Evolutionary conservation across 1,140 invertebrate genomes (phyloP), one percentile per base, ranked within the genome.

Genomic region (Sitobion miscanthi): DNA sequence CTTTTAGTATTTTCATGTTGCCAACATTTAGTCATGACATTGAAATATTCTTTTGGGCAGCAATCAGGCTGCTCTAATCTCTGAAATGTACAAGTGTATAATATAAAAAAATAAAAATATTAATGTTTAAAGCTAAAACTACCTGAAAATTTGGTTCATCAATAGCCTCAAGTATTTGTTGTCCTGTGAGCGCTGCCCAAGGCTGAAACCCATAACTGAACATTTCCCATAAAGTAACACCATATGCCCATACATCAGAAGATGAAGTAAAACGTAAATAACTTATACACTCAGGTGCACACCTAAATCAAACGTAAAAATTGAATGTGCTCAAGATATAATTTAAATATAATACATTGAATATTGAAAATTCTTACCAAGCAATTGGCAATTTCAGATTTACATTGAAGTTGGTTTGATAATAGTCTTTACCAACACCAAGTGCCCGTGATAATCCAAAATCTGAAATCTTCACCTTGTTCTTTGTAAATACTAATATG

Each of bases 191-290:
- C 0, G 98, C 99, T 0, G 98, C 98, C 99, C 99, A 99, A 0
- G 99, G 99, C 95, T 99, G 98, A 95, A 99, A 98, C 21, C 99
- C 99, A 95, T 99, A 99, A 23, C 98, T 98, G 95, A 99, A 99
- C 98, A 99, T 99, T 95, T 99, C 99, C 99, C 99, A 99, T 0
- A 99, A 95, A n/a, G 98, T 99, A 0, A 99, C 99, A 21, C 98
- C 99, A 95, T 98, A 99, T 0, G 99, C 98, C 99, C 99, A 99
- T 1, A 99, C 98, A 95, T 99, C 99, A 94, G 98, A 99, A 1
- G 98, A 97, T 25, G 98, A 98, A 11, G 99, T 99, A 95, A 99
- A 99, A 94, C 98, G 97, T 88, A 99, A 96, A 95, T 98, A 99
- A 94, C 98, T 98, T 94, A 99, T 99, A 95, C 98, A 99, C 96